Conservation (phyloP, 2,888 invertebrate species). For the Epirrhoe tristata region DNA sequence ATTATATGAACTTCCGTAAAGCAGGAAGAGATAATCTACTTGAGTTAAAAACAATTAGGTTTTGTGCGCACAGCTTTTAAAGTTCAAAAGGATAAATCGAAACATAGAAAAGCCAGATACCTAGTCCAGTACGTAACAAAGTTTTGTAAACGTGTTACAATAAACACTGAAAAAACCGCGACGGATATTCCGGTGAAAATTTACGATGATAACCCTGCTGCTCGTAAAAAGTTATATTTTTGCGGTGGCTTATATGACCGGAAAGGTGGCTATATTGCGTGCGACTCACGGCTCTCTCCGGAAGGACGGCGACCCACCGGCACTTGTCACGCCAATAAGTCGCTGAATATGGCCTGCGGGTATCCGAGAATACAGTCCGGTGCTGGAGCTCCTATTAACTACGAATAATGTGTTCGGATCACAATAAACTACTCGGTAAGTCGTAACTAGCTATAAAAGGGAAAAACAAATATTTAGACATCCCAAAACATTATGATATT, state of each 20-base stretch:
- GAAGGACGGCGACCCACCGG: conserved; percentile 43
- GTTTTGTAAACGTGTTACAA: conserved; percentile 30
- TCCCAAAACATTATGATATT: too few species aligned
- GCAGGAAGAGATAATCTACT: too few species aligned
- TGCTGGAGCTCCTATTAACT: background rate
- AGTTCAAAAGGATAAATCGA: too few species aligned
- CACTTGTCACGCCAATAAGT: conserved; percentile 34
- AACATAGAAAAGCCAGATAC: too few species aligned
- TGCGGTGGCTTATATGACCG: conserved; percentile 52
- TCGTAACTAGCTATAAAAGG: background rate
- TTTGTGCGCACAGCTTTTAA: too few species aligned
- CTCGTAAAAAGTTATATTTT: conserved; percentile 49
- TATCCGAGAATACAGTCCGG: background rate
- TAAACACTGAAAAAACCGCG: conserved; percentile 33
- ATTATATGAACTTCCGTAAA: too few species aligned
- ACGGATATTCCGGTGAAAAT: conserved; percentile 47
- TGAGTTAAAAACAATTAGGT: too few species aligned
- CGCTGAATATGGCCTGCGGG: conserved; percentile 9
- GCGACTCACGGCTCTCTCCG: conserved; percentile 43
- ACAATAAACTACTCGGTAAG: background rate
- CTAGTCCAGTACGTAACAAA: background rate
- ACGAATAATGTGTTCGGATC: background rate
- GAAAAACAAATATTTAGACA: background rate
- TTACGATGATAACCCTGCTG: conserved; percentile 47
- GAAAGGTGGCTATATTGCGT: conserved; percentile 53